Conservation (phyloP, 2,888 invertebrate genomes). For the Lycophotia porphyrea region DNA sequence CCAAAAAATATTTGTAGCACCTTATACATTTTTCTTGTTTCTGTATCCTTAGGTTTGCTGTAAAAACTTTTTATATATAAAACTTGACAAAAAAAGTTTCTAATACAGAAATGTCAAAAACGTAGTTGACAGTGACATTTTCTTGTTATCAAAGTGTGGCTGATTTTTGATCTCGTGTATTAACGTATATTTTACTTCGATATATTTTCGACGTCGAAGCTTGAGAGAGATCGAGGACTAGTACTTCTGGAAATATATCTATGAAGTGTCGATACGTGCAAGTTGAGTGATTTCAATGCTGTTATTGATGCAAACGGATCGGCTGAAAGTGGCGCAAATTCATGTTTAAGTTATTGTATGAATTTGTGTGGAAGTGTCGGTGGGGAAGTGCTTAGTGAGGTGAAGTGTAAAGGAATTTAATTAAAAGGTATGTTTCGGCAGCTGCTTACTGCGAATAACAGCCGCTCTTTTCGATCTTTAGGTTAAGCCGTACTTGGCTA, state of each 20-base stretch:
- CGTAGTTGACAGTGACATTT: not conserved
- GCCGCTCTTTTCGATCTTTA: no score
- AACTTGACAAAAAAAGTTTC: not conserved
- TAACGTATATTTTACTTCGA: not conserved
- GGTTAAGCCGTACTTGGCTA: no score
- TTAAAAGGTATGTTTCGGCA: not conserved
- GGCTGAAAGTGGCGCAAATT: slow-evolving; percentile 42
- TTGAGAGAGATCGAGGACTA: not conserved
- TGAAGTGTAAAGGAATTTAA: slow-evolving; percentile 13
- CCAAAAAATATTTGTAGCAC: not conserved
- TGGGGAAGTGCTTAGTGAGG: not conserved
- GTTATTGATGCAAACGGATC: slow-evolving; percentile 57
- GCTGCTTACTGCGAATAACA: not conserved
- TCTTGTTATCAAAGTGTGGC: not conserved
- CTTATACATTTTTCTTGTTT: not conserved
- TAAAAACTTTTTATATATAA: not conserved
- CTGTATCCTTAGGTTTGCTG: not conserved
- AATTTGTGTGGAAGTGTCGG: slow-evolving; percentile 11
- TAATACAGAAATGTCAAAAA: not conserved
- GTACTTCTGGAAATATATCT: slow-evolving; percentile 10
- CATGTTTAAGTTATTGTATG: slow-evolving; percentile 34
- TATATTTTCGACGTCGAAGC: not conserved
- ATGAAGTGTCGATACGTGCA: slow-evolving; percentile 10
- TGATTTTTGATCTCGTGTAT: not conserved
- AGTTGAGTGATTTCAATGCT: slow-evolving; percentile 52